These are phyloP conservation scores for Elachura formosa DNA, from an alignment of 2,113 vertebrate species.

Conservation along the genomic window DNA sequence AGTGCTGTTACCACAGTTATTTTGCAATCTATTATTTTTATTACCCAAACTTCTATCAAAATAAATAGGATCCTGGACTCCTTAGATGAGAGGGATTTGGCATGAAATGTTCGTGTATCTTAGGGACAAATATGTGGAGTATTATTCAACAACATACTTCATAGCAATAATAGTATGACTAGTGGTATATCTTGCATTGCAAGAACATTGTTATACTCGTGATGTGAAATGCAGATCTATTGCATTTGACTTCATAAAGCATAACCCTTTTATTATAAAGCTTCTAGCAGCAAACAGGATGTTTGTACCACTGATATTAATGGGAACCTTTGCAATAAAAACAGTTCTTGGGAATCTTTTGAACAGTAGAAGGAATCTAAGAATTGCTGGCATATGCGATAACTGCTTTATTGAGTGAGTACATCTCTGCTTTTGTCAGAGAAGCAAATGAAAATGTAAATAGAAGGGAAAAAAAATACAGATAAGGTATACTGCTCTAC, in stretches of 20 bases:
- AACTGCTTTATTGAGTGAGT: neutral
- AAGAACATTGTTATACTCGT: neutral
- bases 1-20: neutral
- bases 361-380: neutral
- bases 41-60: neutral
- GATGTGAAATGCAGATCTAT: neutral
- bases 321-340: neutral
- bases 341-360: neutral
- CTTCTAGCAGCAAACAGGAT: neutral
- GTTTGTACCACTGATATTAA: neutral
- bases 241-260: neutral
- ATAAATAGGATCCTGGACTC: neutral
- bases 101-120: neutral
- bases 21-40: constrained; percentile 4
- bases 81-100: neutral
- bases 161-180: neutral
- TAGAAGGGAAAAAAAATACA: neutral
- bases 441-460: constrained; percentile 27
- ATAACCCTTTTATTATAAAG: neutral
- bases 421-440: neutral
- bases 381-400: neutral
- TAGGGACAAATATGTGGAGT: neutral
- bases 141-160: neutral
- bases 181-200: neutral
- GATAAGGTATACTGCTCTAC: neutral